Evolutionary conservation across 1,140 invertebrate species (phyloP), one percentile per base, ranked within the genome.

Genomic region (Tetragonula clypearis): DNA sequence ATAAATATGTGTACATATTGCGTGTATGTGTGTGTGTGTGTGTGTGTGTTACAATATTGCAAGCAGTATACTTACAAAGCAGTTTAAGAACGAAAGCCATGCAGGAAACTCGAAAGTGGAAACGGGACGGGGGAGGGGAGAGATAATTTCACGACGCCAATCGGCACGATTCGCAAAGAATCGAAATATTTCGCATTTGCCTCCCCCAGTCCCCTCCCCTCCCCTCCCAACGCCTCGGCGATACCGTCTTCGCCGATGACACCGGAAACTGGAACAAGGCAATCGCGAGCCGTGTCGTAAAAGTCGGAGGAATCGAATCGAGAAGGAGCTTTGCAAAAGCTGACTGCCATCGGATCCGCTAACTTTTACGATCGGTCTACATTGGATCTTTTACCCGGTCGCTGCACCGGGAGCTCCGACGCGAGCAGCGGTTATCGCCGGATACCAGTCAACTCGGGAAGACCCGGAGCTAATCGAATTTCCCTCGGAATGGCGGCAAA

Each of bases 301-400:
- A 90, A 90, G 66, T 66, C 78, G 82, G 69, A 72, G 69, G 75
- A 79, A 86, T 90, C 82, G 88, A 90, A 88, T 88, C 77, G 88
- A 72, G 71, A 80, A 66, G 66, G 66, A 84, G 88, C 78, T 81
- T 84, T 88, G 77, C 76, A 78, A 79, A 49, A 84, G 78, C 86
- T 88, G 88, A 74, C 86, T 90, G 78, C 86, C 88, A 90, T 90
- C 86, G 76, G 88, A 88, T 82, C 84, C 75, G 86, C 86, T 90
- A 90, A 90, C 89, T 90, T 90, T 90, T 90, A 90, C 87, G 88
- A 88, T 73, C 82, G 79, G 75, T 79, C 84, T 71, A 81, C 75
- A 62, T 74, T 86, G 73, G 87, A 68, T 66, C 41, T 0, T 49
- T 0, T 49, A 49, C 41, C 41, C 41, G 41, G 85, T 81, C 58